These are phyloP conservation scores for Ophonus ardosiacus DNA, from an alignment of 2,888 invertebrate genomes.

Conservation along the genomic window DNA sequence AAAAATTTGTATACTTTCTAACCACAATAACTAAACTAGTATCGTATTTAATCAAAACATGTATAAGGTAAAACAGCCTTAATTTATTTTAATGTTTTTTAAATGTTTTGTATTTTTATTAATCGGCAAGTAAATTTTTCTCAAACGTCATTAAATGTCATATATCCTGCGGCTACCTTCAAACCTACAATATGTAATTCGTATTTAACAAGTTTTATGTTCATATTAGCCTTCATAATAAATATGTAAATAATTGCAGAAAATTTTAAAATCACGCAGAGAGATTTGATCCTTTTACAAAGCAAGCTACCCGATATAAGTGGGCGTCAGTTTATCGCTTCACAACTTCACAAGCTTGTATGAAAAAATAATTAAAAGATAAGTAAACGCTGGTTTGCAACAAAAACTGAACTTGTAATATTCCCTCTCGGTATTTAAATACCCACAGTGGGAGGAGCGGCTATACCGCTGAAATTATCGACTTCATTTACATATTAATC, in stretches of 20 bases:
- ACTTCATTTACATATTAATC: constrained; percentile 51
- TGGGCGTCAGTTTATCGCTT: constrained; percentile 23
- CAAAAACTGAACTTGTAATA: constrained; percentile 30
- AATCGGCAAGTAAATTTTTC: no score
- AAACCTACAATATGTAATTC: background rate
- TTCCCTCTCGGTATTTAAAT: constrained; percentile 14
- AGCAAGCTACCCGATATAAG: background rate
- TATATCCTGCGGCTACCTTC: no score
- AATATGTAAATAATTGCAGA: background rate
- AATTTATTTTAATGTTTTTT: no score
- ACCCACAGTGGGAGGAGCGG: constrained; percentile 32
- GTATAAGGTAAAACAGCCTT: no score
- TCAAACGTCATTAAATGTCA: no score
- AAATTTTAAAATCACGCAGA: background rate
- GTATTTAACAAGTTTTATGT: background rate
- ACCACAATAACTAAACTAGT: no score
- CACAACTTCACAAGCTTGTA: constrained; percentile 24
- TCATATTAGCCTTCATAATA: background rate
- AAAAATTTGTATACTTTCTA: no score
- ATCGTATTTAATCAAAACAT: no score
- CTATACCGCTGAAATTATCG: constrained; percentile 45
- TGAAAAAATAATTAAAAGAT: constrained; percentile 49
- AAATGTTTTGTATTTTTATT: no score
- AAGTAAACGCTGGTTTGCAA: constrained; percentile 27
- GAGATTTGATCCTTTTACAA: background rate